Base-by-base conservation (phyloP, 2,113 vertebrate species). In the Sprattus sprattus region DNA sequence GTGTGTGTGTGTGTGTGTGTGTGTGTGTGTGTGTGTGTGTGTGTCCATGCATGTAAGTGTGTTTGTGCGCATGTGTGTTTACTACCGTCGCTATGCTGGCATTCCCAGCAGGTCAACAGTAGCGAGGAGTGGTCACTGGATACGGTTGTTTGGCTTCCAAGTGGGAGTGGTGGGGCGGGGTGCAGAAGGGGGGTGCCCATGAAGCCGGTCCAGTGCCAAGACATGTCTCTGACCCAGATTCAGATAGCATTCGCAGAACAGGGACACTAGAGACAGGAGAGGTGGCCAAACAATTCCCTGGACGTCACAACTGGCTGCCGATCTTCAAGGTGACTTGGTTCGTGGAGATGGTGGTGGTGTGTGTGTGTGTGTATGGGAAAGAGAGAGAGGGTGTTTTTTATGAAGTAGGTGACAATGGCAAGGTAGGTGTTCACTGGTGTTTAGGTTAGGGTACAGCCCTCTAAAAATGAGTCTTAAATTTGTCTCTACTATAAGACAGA, bases 111-210 rank as follows among this genome's bases (percentile, higher is more conserved):
- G 32, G 25, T 83, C n/a, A n/a, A 25, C 82, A 54, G 50, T 54
- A 22, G 28, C 0, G 60, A 22, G 13, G 10, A 10, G 84, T 46
- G 20, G 88, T 87, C 88, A 89, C 82, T 22, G 67, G 86, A 91
- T 88, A 86, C 81, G 84, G 13, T 47, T 89, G 85, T 89, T 90
- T 92, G 83, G 50, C 85, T 0, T 0, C 83, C 82, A 64, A 85
- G 86, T 49, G 81, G 45, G 39, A 84, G 7, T 47, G 87, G 67
- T 71, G 2, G 52, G 4, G 13, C 52, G 16, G 52, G 52, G 52
- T 54, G 52, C 22, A 25, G 60, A 20, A 25, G 60, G 3, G 60
- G 22, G 60, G 4, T 15, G 10, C 15, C 50, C 50, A 52, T 13
- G 50, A 0, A 18, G 52, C 52, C 16, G 16, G 13, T 16, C 52